Evolutionary conservation across 2,888 invertebrate species (phyloP), one percentile per base, ranked within the genome.

Genomic region (Dioctria linearis): DNA sequence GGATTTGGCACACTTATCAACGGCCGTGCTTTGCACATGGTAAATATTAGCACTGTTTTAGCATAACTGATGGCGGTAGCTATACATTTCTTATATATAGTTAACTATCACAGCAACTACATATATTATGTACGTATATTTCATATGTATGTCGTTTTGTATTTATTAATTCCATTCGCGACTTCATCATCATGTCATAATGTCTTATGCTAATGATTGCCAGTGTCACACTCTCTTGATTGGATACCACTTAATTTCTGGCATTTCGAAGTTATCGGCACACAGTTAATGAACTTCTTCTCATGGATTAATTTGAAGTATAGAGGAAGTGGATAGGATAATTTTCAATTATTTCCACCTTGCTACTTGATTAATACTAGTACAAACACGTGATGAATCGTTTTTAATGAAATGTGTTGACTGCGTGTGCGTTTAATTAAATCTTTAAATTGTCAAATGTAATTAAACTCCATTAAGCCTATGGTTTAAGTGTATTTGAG

Each of bases 1-100:
- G 69, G 69, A 69, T 39, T 49, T 69, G 69, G 69, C 69, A 69
- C 69, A 69, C 69, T 69, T 69, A 51, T 69, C 37, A 51, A 6
- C n/a, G 69, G 43, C 25, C 39, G 69, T 9, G 69, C 37, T 49
- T 51, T 69, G 54, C 51, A 69, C 54, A 69, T 69, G 69, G 37
- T 69, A 69, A 69, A 51, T 69, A 49, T 51, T 49, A 54, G 69
- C 39, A 69, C 69, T 25, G 69, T n/a, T 37, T n/a, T 49, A 69
- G 67, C 67, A 67, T 67, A 67, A 67, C 37, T 37, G 51, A 69
- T 69, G 37, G 51, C 51, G 49, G 13, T 39, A 51, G 54, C 54
- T 54, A 25, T 25, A 25, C 40, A 39, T 65, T 42, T n/a, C n/a
- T n/a, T n/a, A n/a, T n/a, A n/a, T n/a, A 11, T 46, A 13, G 67